These are phyloP conservation scores for Gnatocerus cornutus DNA, from an alignment of 2,888 invertebrate species.

Conservation along the genomic window DNA sequence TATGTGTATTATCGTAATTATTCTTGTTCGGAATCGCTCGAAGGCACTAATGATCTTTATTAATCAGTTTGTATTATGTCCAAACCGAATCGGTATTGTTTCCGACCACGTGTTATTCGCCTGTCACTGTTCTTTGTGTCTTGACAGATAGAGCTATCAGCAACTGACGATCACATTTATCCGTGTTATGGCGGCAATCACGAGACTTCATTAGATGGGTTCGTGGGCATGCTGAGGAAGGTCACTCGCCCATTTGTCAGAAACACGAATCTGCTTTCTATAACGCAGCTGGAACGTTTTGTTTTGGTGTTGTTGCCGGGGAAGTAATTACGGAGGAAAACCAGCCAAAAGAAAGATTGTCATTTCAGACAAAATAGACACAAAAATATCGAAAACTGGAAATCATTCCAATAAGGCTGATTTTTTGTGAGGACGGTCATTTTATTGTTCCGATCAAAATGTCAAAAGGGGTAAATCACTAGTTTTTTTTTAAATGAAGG, in stretches of 20 bases:
- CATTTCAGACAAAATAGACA: no score
- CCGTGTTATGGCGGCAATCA: conserved; percentile 66
- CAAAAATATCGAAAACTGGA: no score
- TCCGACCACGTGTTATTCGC: conserved; percentile 60
- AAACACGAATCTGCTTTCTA: conserved; percentile 64
- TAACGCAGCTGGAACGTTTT: conserved; percentile 56
- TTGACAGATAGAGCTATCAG: conserved; percentile 69
- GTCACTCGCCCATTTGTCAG: conserved; percentile 69
- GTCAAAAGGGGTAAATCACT: no score
- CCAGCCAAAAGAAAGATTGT: no score
- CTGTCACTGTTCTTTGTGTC: conserved; percentile 65
- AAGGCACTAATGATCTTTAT: conserved; percentile 62
- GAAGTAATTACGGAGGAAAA: conserved; percentile 34
- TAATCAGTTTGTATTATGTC: conserved; percentile 62
- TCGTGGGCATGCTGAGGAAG: conserved; percentile 64
- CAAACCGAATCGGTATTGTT: conserved; percentile 64
- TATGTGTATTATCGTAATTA: conserved; percentile 25
- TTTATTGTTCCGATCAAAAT: no score
- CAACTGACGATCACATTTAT: conserved; percentile 68
- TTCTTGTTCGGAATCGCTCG: conserved; percentile 29
- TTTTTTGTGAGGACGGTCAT: no score
- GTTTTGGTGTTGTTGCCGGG: conserved; percentile 28
- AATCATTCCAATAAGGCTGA: no score
- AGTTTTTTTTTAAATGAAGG: no score
- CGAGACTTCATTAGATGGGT: conserved; percentile 66